Percentiles rank a stretch among this genome's conserved stretches.
Conservation (phyloP, 2,113 vertebrate species). For the Thalassoma bifasciatum region DNA sequence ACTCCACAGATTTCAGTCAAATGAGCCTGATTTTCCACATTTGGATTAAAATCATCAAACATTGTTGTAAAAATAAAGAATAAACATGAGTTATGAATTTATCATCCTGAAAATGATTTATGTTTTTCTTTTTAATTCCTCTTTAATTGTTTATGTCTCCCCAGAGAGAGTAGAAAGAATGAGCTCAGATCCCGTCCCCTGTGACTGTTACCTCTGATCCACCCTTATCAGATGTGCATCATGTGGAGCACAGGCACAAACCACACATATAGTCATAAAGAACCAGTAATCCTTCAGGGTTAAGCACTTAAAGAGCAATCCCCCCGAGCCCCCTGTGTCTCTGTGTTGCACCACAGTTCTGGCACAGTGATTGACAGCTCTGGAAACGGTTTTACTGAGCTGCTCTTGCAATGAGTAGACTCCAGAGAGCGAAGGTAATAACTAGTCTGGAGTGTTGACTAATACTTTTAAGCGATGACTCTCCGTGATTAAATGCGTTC, state of each 20-base stretch:
- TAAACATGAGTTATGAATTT: constrained; percentile 40
- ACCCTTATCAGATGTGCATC: constrained; percentile 71
- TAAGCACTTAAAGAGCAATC: constrained; percentile 67
- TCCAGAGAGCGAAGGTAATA: constrained; percentile 69
- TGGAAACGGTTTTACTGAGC: constrained; percentile 72
- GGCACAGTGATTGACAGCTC: constrained; percentile 73
- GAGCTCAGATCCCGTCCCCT: constrained; percentile 47
- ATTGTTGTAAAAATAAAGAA: constrained; percentile 34
- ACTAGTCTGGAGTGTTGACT: constrained; percentile 71
- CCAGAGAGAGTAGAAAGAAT: constrained; percentile 18
- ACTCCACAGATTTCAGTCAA: not conserved
- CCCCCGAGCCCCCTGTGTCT: constrained; percentile 59
- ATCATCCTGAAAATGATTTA: constrained; percentile 21
- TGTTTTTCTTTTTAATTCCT: constrained; percentile 5
- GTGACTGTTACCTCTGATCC: constrained; percentile 58
- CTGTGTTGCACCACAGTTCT: constrained; percentile 68
- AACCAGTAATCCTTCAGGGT: constrained; percentile 69
- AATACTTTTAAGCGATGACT: constrained; percentile 70
- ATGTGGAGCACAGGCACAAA: constrained; percentile 68
- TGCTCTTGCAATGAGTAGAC: constrained; percentile 70
- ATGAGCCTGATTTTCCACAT: not conserved
- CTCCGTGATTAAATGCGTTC: constrained; percentile 70
- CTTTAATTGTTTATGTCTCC: constrained; percentile 49
- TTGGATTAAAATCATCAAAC: not conserved
- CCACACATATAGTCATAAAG: constrained; percentile 75